Base-by-base conservation (phyloP, 2,797 vertebrate species). In the Poecilia picta region DNA sequence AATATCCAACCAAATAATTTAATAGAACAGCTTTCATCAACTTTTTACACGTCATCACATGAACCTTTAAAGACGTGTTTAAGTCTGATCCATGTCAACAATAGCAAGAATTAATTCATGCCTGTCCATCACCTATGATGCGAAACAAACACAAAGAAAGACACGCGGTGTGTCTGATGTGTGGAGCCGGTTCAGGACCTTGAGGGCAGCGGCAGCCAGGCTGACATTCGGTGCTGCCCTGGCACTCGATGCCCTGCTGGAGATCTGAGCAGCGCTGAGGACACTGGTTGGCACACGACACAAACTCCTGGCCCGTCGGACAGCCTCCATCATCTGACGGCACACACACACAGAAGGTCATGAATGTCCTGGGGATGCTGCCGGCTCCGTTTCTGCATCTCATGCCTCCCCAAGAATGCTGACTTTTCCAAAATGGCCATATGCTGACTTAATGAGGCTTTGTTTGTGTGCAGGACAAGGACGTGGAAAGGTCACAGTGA, bases 261-360 rank as follows among this genome's bases (percentile, higher is more conserved):
- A 97, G 95, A 88, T 98, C 97, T 8, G 96, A 93, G 90, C 97
- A 98, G 77, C 90, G 95, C 84, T 95, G 96, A 0, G 97, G 97
- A 84, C 97, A 98, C 80, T 87, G 92, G 84, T 95, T 96, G 91
- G 97, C 97, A 88, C 97, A 98, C 46, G 73, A 53, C 71, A 94
- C 94, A 53, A 93, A 87, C 81, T 95, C 94, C 94, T 96, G 96
- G 46, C 95, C 95, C 0, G 87, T 76, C 0, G 96, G 96, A 89
- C 97, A 98, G 4, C 93, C 85, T n/a, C 85, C 91, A 75, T 94
- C 96, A 83, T 94, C 94, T 95, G 90, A 74, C 45, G 88, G 83
- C 8, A 76, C 71, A 83, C 53, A 87, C 80, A 91, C 46, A 83
- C 80, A 91, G 81, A 88, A 87, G 83, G 82, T 90, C 81, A 85